These are phyloP conservation scores for Myrmecophaga tridactyla DNA, from an alignment of 2,113 vertebrate genomes.

Conservation along the genomic window DNA sequence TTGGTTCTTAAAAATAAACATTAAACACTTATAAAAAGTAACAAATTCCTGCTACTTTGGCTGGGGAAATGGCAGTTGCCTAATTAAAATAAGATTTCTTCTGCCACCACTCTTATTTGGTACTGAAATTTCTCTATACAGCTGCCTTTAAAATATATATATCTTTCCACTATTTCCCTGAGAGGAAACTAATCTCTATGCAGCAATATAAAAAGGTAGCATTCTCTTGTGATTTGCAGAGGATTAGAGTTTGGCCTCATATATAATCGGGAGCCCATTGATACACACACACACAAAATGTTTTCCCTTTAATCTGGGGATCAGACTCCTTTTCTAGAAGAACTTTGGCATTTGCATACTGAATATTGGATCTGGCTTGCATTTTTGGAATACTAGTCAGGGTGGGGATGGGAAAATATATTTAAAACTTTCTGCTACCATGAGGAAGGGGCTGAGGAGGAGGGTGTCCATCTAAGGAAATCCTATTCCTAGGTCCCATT, in stretches of 20 bases:
- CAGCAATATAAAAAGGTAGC: constrained; percentile 69
- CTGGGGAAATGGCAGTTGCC: constrained; percentile 63
- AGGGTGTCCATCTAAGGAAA: constrained; percentile 68
- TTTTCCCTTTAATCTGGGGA: constrained; percentile 80
- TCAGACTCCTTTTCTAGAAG: constrained; percentile 77
- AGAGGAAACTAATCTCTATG: constrained; percentile 63
- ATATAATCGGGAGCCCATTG: constrained; percentile 77
- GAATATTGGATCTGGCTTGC: constrained; percentile 77
- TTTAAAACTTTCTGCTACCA: constrained; percentile 77
- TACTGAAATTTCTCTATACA: constrained; percentile 69
- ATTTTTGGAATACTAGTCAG: constrained; percentile 75
- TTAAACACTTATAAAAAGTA: constrained; percentile 71
- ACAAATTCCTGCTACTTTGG: constrained; percentile 61
- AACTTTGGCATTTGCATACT: constrained; percentile 78
- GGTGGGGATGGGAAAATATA: constrained; percentile 73
- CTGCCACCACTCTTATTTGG: constrained; percentile 59
- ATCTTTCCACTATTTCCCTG: constrained; percentile 66
- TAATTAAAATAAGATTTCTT: constrained; percentile 76
- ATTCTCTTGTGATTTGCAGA: constrained; percentile 70
- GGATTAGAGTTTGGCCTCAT: constrained; percentile 78
- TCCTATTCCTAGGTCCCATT: constrained; percentile 42
- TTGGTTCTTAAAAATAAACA: constrained; percentile 76
- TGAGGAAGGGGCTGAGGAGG: constrained; percentile 62
- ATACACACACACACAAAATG: constrained; percentile 76
- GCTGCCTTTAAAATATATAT: constrained; percentile 53